A percentile compares a stretch with the other conserved stretches of the same genome.
phyloP scores from a whole-genome alignment of 2,888 invertebrate genomes.

The Temnothorax rugatulus region DNA sequence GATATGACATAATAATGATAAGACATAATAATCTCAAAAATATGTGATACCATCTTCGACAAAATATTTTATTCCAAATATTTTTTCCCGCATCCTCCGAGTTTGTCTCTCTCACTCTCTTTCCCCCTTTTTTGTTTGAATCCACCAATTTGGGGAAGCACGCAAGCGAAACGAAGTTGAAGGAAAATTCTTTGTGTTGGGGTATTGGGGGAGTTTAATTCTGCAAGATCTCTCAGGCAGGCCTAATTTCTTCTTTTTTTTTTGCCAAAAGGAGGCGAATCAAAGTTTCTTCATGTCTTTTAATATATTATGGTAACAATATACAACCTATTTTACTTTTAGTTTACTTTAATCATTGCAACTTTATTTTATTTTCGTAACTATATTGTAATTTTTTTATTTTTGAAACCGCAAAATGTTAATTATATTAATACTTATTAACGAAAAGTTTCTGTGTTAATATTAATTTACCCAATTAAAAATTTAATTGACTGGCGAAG shows the following conservation, averaged over 20 bases:
- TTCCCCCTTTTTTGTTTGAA: background rate
- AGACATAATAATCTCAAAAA: conserved; percentile 48
- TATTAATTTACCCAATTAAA: no score
- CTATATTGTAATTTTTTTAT: background rate
- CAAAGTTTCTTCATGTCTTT: background rate
- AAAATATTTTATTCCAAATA: conserved; percentile 1
- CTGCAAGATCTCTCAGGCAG: background rate
- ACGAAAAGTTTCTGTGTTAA: background rate
- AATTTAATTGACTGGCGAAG: no score
- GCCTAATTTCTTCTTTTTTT: background rate
- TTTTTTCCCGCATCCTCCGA: background rate
- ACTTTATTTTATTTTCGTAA: background rate
- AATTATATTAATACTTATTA: conserved; percentile 16
- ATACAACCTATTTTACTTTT: background rate
- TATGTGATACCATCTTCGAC: conserved; percentile 18
- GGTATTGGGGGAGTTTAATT: background rate
- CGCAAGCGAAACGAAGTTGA: conserved; percentile 19
- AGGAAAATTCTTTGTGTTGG: background rate
- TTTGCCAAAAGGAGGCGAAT: background rate
- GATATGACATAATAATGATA: background rate
- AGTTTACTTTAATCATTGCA: background rate
- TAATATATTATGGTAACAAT: background rate
- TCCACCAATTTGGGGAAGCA: background rate
- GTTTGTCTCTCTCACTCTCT: background rate
- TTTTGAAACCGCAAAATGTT: background rate